Evolutionary conservation across 1,140 invertebrate genomes (phyloP), one percentile per base, ranked within the genome.

Genomic region (Anthonomus grandis): DNA sequence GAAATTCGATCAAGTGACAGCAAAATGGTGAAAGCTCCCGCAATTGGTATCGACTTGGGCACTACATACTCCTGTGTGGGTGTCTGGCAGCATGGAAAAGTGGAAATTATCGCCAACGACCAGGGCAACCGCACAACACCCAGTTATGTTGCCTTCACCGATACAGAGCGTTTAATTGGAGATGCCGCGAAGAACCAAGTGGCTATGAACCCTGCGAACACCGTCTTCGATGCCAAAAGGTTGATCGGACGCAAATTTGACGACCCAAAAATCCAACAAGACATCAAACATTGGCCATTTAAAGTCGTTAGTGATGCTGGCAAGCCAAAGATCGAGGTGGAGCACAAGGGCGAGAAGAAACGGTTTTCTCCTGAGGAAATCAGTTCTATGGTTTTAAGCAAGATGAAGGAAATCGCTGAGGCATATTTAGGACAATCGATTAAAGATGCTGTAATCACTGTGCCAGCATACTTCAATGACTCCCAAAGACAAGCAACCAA

Each of bases 51-150:
- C 63, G 86, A 89, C 76, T 77, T 88, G 64, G 88, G 89, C 23
- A 90, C 82, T 56, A 90, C 85, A 37, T 90, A 89, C 71, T 89
- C 87, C 42, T 90, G 89, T 62, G 88, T 91, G 8, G 89, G 87
- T 45, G 87, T 91, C 1, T 91, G 83, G 77, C 85, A 89, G 64
- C 82, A 94, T 68, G 91, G 90, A 57, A 93, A 92, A 75, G 86
- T 95, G 42, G 91, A 95, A 75, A 95, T 95, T 69, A 93, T 95
- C 65, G 91, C 91, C 66, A 95, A 95, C 73, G 93, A 95, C 71
- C 91, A 94, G 78, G 93, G 93, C 21, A 95, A 95, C 77, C 77
- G 92, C 39, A 95, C 91, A 18, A 95, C 91, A 36, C 91, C 91
- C 10, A 89, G 86, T 49, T 95, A 94, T 75, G 92, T 95, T 31